Percentiles rank a stretch among this genome's conserved stretches.
phyloP scores from a whole-genome alignment of 2,888 invertebrate genomes.

The Acrocera orbiculus region DNA sequence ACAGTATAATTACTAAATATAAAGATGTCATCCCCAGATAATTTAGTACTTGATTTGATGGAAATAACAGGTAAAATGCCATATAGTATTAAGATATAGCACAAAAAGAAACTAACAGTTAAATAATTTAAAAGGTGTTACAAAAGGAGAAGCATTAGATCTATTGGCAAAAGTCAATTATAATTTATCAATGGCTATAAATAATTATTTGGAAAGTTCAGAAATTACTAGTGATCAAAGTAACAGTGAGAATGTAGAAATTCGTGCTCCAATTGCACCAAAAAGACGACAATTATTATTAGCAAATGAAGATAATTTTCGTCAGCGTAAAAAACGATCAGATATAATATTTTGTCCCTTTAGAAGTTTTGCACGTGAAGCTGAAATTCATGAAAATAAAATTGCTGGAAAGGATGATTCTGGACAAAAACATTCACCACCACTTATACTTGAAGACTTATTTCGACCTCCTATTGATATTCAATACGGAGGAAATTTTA shows the following conservation, averaged over 20 bases:
- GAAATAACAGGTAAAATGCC: too few relatives aligned
- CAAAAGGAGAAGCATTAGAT: too few relatives aligned
- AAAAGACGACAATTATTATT: slow-evolving; percentile 26
- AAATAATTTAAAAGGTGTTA: too few relatives aligned
- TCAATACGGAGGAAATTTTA: slow-evolving; percentile 41
- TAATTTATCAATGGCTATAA: too few relatives aligned
- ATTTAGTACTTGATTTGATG: too few relatives aligned
- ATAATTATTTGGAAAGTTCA: too few relatives aligned
- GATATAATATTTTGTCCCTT: slow-evolving; percentile 25
- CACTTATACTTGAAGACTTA: slow-evolving; percentile 46
- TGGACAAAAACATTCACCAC: not conserved
- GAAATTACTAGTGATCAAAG: too few relatives aligned
- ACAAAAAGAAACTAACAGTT: too few relatives aligned
- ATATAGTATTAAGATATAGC: too few relatives aligned
- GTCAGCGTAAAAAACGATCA: slow-evolving; percentile 20
- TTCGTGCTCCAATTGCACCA: slow-evolving; percentile 29
- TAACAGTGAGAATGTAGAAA: slow-evolving; percentile 17
- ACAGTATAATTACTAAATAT: too few relatives aligned
- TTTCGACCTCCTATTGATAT: slow-evolving; percentile 51
- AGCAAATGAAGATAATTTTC: slow-evolving; percentile 29
- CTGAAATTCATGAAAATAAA: slow-evolving; percentile 26
- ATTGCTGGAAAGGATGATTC: slow-evolving; percentile 17
- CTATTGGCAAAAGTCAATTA: too few relatives aligned
- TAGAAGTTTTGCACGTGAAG: slow-evolving; percentile 28
- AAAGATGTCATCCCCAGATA: too few relatives aligned